phyloP scores from a whole-genome alignment of 2,797 vertebrate species.

The Loris lydekkerianus region DNA sequence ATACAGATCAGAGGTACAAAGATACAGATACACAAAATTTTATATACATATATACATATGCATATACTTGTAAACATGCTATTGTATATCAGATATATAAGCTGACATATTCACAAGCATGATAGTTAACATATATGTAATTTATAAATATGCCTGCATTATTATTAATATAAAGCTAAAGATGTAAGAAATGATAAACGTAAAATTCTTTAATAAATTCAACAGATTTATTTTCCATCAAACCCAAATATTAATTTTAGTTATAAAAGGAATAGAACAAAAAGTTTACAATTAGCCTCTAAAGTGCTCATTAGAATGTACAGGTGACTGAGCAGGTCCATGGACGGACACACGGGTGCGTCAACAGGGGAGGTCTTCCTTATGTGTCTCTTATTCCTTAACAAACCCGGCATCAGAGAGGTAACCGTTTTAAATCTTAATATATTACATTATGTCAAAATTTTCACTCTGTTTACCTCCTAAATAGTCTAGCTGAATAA shows the following conservation, averaged over 20 bases:
- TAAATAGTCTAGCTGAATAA: not conserved
- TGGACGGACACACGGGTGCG: not conserved
- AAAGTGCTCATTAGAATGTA: not conserved
- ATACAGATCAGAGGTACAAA: conserved; percentile 27
- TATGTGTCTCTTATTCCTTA: not conserved
- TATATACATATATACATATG: not conserved
- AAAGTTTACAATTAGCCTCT: conserved; percentile 53
- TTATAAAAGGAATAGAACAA: conserved; percentile 53
- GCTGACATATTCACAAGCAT: not conserved
- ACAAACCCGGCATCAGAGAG: not conserved
- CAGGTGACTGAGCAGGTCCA: not conserved
- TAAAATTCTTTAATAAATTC: conserved; percentile 59
- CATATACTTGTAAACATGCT: not conserved
- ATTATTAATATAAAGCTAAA: conserved; percentile 47
- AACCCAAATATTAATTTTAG: conserved; percentile 39
- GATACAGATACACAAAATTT: not conserved
- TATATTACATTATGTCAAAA: not conserved
- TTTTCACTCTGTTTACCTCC: conserved; percentile 27
- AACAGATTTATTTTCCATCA: conserved; percentile 12
- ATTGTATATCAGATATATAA: not conserved
- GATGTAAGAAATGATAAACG: conserved; percentile 41
- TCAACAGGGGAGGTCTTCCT: not conserved
- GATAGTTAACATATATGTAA: not conserved
- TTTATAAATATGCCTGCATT: conserved; percentile 29
- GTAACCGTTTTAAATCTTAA: not conserved